Base-by-base conservation (phyloP, 2,797 vertebrate species). In the Sorex maritimensis region DNA sequence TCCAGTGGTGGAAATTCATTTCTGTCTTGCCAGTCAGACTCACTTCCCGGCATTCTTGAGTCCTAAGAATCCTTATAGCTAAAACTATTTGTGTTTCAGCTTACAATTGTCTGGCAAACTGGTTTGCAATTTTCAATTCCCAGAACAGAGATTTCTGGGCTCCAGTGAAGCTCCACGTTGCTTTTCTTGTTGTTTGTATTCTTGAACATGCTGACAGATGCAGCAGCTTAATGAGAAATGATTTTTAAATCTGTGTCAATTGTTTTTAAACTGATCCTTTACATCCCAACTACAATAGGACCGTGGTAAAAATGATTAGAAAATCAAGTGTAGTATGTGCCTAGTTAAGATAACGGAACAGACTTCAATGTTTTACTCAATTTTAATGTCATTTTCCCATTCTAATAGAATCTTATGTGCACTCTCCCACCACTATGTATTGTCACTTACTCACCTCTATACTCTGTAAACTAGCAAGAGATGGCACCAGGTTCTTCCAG, bases 241-340 rank as follows among this genome's bases (percentile, higher is more conserved):
- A 38, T 94, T 28, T 85, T 93, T 75, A 91, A 89, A 84, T 88
- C 81, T 72, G 82, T 63, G 41, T 71, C 80, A 86, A 93, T n/a
- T 23, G 26, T n/a, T 41, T 78, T 83, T 55, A 52, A 78, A 68
- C 49, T 41, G 58, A 74, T n/a, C 30, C 17, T 77, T 91, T 52
- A 86, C 19, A 75, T 81, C 21, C 44, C 46, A 23, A 83, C 67
- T 86, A 44, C 71, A 26, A 74, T 49, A 75, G 79, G 63, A 93
- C 55, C 44, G 26, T 19, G 28, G 41, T 46, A n/a, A 81, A 80
- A 28, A n/a, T 19, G 82, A 87, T 46, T 38, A 80, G 52, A 93
- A 61, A 46, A 67, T 86, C 38, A 71, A 67, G 26, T 61, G 6
- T 81, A 63, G 30, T 26, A 12, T 58, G 9, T 82, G 26, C 52